A percentile compares a stretch with the other conserved stretches of the same genome.
Evolutionary conservation across 2,113 vertebrate species (phyloP).

Genomic region (Sturnira hondurensis): DNA sequence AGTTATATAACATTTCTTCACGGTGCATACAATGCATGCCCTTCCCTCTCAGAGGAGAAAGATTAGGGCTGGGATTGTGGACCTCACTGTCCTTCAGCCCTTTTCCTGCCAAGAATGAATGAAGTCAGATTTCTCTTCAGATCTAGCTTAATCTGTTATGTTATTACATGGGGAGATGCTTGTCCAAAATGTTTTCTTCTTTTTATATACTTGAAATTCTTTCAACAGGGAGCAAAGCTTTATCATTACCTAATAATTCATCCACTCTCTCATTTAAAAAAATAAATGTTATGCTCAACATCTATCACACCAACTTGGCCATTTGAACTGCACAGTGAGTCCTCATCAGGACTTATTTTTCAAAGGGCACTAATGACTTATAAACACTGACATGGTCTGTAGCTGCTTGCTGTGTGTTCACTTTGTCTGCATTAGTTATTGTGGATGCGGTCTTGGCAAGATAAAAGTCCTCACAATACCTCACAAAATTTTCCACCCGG

Average conservation of each 20-base stretch:
- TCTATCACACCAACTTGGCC: not conserved
- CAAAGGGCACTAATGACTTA: not conserved
- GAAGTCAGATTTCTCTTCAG: not conserved
- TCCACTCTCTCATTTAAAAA: not conserved
- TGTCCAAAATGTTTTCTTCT: not conserved
- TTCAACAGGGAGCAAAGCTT: not conserved
- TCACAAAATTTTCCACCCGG: not conserved
- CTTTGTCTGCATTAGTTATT: not conserved
- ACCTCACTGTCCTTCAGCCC: not conserved
- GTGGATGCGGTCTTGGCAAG: not conserved
- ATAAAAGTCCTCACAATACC: not conserved
- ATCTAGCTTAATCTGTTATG: not conserved
- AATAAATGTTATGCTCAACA: not conserved
- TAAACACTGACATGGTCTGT: not conserved
- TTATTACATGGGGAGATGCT: not conserved
- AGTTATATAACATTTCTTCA: not conserved
- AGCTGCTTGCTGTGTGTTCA: not conserved
- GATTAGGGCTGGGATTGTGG: not conserved
- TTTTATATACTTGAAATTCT: not conserved
- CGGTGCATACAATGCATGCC: not conserved
- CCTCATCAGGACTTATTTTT: not conserved
- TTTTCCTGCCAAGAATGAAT: not conserved
- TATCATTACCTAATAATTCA: not conserved
- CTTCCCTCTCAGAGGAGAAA: not conserved
- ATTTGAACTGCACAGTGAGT: not conserved